Evolutionary conservation across 2,888 invertebrate species (phyloP), one percentile per base, ranked within the genome.

Genomic region (Drosophila macrospina): DNA sequence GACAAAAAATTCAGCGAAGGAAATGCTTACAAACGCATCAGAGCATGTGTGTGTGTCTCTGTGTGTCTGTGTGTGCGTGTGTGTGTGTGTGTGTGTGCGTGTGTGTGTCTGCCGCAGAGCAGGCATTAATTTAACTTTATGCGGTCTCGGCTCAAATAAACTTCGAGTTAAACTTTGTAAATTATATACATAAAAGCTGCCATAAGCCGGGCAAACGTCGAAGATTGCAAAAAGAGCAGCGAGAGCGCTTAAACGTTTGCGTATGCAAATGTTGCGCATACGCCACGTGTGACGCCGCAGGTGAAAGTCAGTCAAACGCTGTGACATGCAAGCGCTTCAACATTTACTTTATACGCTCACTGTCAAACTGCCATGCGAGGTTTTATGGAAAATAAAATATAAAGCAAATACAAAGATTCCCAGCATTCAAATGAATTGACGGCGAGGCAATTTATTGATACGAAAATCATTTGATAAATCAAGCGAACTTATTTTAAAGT

Each of bases 91-190:
- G 50, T 60, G n/a, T 52, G 44, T 39, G 32, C 45, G 24, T n/a
- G 26, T n/a, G 45, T 37, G 44, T 57, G 45, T 47, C 44, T 34
- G 34, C 55, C 57, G 51, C 63, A 69, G 67, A 48, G 52, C 44
- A 60, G 30, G 72, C 72, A 67, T 74, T 80, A 83, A 78, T 69
- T 80, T 80, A 82, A 80, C 80, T 82, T 82, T 78, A 68, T 83
- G 78, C 64, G 80, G 80, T 63, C 74, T 69, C 48, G 70, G 63
- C 64, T 57, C 64, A 64, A 78, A 75, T 65, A 56, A 79, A 78
- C 79, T 80, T 71, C 45, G 66, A 68, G 50, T 52, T 37, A 60
- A 71, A 78, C 65, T 78, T 78, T 69, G 57, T 39, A 55, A 60
- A 74, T 66, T 70, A 54, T 56, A 65, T 55, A 75, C 69, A 73